Percentiles rank a stretch among this genome's conserved stretches.
These are phyloP conservation scores for Cheilosia urbana DNA, from an alignment of 2,888 invertebrate species.

Conservation along the genomic window DNA sequence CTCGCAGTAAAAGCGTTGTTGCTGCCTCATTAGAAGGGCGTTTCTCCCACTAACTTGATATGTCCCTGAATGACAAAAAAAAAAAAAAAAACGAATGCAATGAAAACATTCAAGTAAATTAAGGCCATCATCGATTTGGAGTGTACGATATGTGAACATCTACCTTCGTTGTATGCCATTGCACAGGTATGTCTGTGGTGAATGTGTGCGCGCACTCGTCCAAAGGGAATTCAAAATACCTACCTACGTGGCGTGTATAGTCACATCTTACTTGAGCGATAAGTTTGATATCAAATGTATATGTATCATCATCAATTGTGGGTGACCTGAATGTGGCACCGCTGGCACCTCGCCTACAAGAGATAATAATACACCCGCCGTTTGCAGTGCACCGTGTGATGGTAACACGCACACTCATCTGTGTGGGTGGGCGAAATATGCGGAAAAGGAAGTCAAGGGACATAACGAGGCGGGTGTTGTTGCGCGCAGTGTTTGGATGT, in stretches of 20 bases:
- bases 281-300: slow-evolving; percentile 66
- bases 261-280: slow-evolving; percentile 49
- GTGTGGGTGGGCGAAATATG: slow-evolving; percentile 6
- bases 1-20: slow-evolving; percentile 46
- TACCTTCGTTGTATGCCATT: slow-evolving; percentile 33
- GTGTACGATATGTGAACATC: slow-evolving; percentile 47
- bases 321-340: slow-evolving; percentile 71
- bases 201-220: slow-evolving; percentile 10
- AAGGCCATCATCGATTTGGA: slow-evolving; percentile 74
- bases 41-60: slow-evolving; percentile 18
- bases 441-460: slow-evolving; percentile 47
- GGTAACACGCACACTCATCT: slow-evolving; percentile 55
- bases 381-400: slow-evolving; percentile 57
- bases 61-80: slow-evolving; percentile 61
- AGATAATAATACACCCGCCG: slow-evolving; percentile 42
- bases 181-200: not conserved
- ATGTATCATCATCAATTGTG: slow-evolving; percentile 59
- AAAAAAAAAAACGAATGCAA: slow-evolving; percentile 28
- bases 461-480: not conserved
- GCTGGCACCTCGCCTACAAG: slow-evolving; percentile 51
- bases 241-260: not conserved
- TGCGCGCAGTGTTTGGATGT: not conserved
- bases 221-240: slow-evolving; percentile 38
- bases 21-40: slow-evolving; percentile 36
- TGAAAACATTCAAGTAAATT: slow-evolving; percentile 62